Conservation (phyloP, 2,797 vertebrate species). For the Naso thynnoides region DNA sequence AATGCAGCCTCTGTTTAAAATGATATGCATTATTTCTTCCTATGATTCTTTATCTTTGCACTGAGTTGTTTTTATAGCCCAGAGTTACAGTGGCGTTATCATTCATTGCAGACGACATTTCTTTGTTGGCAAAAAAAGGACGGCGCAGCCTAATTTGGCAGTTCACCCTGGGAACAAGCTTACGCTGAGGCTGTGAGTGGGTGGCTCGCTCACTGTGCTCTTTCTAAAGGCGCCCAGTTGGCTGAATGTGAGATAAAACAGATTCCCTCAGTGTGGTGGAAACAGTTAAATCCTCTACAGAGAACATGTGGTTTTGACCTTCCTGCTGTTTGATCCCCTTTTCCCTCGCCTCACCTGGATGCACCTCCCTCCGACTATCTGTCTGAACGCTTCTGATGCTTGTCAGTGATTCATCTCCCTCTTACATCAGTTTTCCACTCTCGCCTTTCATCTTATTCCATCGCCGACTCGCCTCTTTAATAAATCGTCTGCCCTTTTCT, state of each 20-base stretch:
- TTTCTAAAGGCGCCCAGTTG: conserved; percentile 44
- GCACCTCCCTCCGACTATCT: conserved; percentile 13
- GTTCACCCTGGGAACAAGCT: conserved; percentile 52
- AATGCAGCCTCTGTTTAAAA: conserved; percentile 61
- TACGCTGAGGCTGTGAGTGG: conserved; percentile 50
- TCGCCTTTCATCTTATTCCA: background rate
- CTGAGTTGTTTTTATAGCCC: conserved; percentile 53
- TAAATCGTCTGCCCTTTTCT: conserved; percentile 11
- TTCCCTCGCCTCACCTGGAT: conserved; percentile 28
- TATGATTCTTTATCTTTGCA: conserved; percentile 54
- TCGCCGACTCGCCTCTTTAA: conserved; percentile 19
- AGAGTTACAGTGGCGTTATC: conserved; percentile 59
- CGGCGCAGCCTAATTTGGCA: conserved; percentile 56
- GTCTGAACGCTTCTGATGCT: conserved; percentile 23
- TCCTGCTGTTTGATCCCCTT: conserved; percentile 37
- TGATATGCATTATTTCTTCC: conserved; percentile 60
- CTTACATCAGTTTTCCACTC: conserved; percentile 27
- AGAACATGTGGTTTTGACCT: conserved; percentile 50
- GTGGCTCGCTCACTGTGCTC: conserved; percentile 45
- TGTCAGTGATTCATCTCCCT: conserved; percentile 41
- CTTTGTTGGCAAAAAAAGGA: conserved; percentile 57
- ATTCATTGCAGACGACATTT: conserved; percentile 55
- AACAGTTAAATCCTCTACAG: conserved; percentile 21
- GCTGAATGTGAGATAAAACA: conserved; percentile 45
- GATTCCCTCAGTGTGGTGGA: conserved; percentile 28